Evolutionary conservation across 2,888 invertebrate genomes (phyloP).

Genomic region (Amblyjoppa fuscipennis): DNA sequence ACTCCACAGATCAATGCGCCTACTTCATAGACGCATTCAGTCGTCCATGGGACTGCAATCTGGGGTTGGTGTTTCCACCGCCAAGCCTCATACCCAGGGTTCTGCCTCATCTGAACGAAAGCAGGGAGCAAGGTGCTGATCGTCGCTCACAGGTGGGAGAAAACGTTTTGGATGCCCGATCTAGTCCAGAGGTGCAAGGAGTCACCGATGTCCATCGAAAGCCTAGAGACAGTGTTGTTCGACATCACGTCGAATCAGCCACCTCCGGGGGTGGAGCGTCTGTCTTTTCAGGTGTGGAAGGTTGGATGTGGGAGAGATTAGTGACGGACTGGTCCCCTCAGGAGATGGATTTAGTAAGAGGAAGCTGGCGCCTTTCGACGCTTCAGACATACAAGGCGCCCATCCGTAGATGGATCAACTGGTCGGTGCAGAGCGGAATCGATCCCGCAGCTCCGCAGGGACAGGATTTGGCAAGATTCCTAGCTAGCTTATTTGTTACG

Average conservation of each 20-base stretch:
- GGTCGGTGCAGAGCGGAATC: conserved; percentile 51
- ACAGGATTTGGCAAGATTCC: conserved; percentile 66
- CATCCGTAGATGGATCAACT: conserved; percentile 62
- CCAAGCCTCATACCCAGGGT: conserved; percentile 63
- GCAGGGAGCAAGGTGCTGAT: conserved; percentile 39
- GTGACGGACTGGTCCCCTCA: conserved; percentile 47
- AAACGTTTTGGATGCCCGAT: conserved; percentile 53
- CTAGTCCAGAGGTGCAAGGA: conserved; percentile 26
- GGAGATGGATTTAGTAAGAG: conserved; percentile 48
- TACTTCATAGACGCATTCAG: conserved; percentile 68
- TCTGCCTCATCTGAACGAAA: conserved; percentile 56
- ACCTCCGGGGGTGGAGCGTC: conserved; percentile 59
- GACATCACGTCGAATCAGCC: conserved; percentile 61
- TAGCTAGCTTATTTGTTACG: conserved; percentile 59
- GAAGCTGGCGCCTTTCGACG: conserved; percentile 67
- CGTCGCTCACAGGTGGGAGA: conserved; percentile 57
- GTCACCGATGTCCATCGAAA: conserved; percentile 43
- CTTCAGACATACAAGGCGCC: conserved; percentile 63
- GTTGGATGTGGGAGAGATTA: conserved; percentile 59
- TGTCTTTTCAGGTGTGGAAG: conserved; percentile 66
- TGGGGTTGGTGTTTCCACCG: conserved; percentile 61
- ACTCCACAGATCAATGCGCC: conserved; percentile 64
- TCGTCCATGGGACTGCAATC: conserved; percentile 50
- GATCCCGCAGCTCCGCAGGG: conserved; percentile 41
- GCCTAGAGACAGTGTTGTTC: conserved; percentile 52